These are phyloP conservation scores for Germaria angustata DNA, from an alignment of 2,888 invertebrate species.

Conservation along the genomic window DNA sequence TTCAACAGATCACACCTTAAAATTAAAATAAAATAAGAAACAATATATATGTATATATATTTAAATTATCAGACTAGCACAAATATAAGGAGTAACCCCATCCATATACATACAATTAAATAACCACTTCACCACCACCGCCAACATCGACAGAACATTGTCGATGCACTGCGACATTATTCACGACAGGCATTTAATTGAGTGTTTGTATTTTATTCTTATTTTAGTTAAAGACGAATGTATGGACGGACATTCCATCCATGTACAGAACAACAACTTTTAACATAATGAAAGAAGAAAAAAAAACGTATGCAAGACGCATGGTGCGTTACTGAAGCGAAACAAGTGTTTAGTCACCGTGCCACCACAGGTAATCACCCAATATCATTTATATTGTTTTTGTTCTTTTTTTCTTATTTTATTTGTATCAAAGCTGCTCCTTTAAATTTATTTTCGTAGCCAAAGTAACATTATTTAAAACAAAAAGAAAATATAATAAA, in stretches of 20 bases:
- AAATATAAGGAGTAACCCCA: constrained; percentile 61
- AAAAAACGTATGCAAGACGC: constrained; percentile 31
- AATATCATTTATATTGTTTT: constrained; percentile 24
- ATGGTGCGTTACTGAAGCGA: constrained; percentile 79
- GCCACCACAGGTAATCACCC: constrained; percentile 67
- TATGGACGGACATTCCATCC: constrained; percentile 6
- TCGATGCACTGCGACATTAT: constrained; percentile 40
- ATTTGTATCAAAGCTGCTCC: constrained; percentile 66
- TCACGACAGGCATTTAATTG: constrained; percentile 63
- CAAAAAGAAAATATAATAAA: constrained; percentile 44
- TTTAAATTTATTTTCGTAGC: constrained; percentile 59
- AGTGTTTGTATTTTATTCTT: constrained; percentile 49
- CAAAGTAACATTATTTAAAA: constrained; percentile 7
- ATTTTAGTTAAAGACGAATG: constrained; percentile 31
- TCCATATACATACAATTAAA: constrained; percentile 25
- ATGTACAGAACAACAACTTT: constrained; percentile 16
- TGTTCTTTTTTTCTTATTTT: constrained; percentile 17
- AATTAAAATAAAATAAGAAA: constrained; percentile 29
- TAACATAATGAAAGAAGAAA: neutral
- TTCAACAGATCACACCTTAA: constrained; percentile 67
- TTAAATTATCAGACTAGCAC: constrained; percentile 63
- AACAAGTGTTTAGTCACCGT: constrained; percentile 79
- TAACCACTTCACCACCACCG: constrained; percentile 40
- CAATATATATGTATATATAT: constrained; percentile 11
- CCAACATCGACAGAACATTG: neutral